Evolutionary conservation across 2,113 vertebrate species (phyloP).

Genomic region (Notiomystis cincta): DNA sequence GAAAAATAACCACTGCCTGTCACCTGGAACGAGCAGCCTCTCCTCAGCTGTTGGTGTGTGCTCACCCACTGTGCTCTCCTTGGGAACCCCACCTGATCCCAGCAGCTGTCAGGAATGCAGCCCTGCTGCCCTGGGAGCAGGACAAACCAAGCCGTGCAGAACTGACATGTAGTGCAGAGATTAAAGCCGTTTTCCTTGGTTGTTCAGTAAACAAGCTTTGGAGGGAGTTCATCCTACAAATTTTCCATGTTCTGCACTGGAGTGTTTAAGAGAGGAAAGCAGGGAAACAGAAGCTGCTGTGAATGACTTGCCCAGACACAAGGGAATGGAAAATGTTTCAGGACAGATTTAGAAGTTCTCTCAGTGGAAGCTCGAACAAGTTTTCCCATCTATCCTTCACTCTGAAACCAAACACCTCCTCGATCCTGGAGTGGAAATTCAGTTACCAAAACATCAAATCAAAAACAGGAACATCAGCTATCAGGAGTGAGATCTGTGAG

Average conservation of each 20-base stretch:
- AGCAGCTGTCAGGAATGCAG: background rate
- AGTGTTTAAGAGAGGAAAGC: background rate
- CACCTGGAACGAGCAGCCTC: background rate
- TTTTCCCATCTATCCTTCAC: background rate
- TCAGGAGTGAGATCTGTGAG: background rate
- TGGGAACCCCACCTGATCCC: background rate
- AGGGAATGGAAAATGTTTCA: background rate
- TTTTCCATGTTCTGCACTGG: background rate
- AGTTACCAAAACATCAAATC: background rate
- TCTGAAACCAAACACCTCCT: background rate
- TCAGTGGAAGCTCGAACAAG: background rate
- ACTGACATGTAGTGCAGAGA: background rate
- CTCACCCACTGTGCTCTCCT: background rate
- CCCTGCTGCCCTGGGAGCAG: background rate
- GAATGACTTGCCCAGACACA: background rate
- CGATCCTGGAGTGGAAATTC: background rate
- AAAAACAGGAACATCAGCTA: background rate
- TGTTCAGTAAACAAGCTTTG: background rate
- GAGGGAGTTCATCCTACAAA: background rate
- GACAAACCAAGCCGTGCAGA: background rate
- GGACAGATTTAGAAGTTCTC: background rate
- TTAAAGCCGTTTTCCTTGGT: background rate
- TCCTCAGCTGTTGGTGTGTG: fast-evolving
- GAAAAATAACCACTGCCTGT: background rate
- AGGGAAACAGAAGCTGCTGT: background rate